A percentile compares a stretch with the other conserved stretches of the same genome.
Evolutionary conservation across 2,113 vertebrate species (phyloP).

Genomic region (Microcebus griseorufus): DNA sequence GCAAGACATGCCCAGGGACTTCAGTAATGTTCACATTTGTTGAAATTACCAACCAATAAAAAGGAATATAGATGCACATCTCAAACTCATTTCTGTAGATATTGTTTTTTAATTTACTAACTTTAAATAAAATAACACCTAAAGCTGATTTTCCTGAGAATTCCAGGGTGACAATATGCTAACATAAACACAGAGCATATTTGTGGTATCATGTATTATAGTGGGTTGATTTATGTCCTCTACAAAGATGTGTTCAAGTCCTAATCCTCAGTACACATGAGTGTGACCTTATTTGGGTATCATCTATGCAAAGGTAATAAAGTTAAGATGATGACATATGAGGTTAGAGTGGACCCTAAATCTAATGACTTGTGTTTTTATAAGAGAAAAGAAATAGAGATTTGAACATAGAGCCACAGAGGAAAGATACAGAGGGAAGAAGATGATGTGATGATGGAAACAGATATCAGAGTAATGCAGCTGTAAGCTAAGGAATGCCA

Average conservation of each 20-base stretch:
- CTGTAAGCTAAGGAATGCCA: background rate
- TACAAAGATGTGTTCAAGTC: background rate
- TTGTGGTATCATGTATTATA: background rate
- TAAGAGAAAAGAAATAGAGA: background rate
- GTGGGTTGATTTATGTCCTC: background rate
- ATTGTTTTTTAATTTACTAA: conserved; percentile 22
- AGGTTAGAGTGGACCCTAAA: background rate
- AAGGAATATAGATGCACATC: background rate
- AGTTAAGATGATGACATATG: background rate
- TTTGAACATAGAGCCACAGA: background rate
- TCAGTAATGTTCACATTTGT: background rate
- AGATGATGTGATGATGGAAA: background rate
- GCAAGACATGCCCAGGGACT: background rate
- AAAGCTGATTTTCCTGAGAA: conserved; percentile 11
- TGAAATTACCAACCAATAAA: conserved; percentile 40
- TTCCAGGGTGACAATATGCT: background rate
- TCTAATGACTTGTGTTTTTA: background rate
- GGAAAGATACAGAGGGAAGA: background rate
- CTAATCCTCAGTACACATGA: background rate
- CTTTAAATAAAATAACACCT: background rate
- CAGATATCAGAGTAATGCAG: background rate
- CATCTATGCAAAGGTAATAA: background rate
- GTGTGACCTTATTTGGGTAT: background rate
- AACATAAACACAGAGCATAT: background rate
- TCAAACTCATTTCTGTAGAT: background rate